Base-by-base conservation (phyloP, 1,140 invertebrate species). In the Nixonia krombeini region DNA sequence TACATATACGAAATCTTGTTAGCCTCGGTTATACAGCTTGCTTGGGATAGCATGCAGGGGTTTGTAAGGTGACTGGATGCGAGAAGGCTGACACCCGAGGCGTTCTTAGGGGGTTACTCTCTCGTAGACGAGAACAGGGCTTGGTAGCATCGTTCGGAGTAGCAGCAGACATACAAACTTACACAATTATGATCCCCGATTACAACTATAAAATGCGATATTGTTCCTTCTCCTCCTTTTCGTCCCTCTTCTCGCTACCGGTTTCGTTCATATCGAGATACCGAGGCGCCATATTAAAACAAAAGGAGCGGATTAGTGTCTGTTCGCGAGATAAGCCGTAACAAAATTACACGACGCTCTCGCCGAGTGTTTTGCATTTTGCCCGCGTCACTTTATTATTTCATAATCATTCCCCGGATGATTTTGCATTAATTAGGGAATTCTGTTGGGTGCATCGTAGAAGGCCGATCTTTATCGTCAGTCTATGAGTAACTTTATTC, bases 1-100 rank as follows among this genome's bases (percentile, higher is more conserved):
- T 85, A 85, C 81, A 84, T 83, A 79, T 80, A 83, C 82, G 81
- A 85, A 85, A 85, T 84, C 83, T 85, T 85, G 83, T 84, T 85
- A 85, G 82, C 74, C 75, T 73, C 69, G 80, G 83, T 85, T 83
- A 83, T 82, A 83, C 69, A 75, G 74, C 72, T 59, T 66, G 74
- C 69, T 64, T 37, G 64, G 50, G 62, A 62, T 69, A 71, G 70
- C 68, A 63, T 53, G 69, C 59, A 46, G 40, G 55, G 65, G 67
- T 62, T 58, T 47, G 53, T 25, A 55, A 65, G 69, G 58, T 61
- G 44, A 56, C 44, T 65, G 31, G 44, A 67, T 63, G 52, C 44
- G 63, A 73, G 56, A 67, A 69, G 72, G 26, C 61, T 70, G 74
- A 75, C 75, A 81, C 76, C 75, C 75, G 73, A 72, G 81, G 80